phyloP scores from a whole-genome alignment of 2,113 vertebrate genomes.

The Puffinus mauretanicus region DNA sequence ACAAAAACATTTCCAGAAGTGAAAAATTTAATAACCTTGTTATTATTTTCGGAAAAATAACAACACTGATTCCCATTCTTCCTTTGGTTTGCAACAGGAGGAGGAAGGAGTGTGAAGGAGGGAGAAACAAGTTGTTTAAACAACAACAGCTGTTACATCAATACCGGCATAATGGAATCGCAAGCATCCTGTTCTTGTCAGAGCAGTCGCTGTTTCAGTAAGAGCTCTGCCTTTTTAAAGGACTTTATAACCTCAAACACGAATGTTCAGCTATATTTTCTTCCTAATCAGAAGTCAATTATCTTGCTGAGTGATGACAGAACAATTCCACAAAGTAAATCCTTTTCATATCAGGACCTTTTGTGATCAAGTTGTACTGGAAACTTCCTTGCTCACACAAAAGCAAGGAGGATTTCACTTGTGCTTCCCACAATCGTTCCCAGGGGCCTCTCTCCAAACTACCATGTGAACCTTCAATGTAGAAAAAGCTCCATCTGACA shows the following conservation, averaged over 20 bases:
- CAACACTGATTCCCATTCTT: not conserved
- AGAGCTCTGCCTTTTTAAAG: slow-evolving; percentile 9
- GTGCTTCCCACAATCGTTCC: not conserved
- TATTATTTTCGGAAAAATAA: not conserved
- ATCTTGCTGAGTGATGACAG: slow-evolving; percentile 5
- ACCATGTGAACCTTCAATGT: not conserved
- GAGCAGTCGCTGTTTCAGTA: not conserved
- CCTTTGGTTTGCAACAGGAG: slow-evolving; percentile 2
- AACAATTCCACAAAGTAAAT: slow-evolving; percentile 16
- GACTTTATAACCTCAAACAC: not conserved
- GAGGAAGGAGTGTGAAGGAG: not conserved
- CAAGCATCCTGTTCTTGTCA: not conserved
- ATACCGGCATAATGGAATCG: not conserved
- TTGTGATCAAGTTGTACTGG: not conserved
- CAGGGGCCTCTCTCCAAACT: not conserved
- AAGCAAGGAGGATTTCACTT: not conserved
- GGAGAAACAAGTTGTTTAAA: slow-evolving; percentile 4
- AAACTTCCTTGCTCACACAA: not conserved
- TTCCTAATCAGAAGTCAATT: slow-evolving; percentile 19
- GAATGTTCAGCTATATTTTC: not conserved
- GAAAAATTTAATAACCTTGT: not conserved
- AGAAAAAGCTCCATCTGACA: not conserved
- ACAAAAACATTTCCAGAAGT: not conserved
- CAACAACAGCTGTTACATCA: slow-evolving; percentile 36
- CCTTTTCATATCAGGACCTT: not conserved